Evolutionary conservation across 2,797 vertebrate genomes (phyloP).

Genomic region (Mionectes olivaceus): DNA sequence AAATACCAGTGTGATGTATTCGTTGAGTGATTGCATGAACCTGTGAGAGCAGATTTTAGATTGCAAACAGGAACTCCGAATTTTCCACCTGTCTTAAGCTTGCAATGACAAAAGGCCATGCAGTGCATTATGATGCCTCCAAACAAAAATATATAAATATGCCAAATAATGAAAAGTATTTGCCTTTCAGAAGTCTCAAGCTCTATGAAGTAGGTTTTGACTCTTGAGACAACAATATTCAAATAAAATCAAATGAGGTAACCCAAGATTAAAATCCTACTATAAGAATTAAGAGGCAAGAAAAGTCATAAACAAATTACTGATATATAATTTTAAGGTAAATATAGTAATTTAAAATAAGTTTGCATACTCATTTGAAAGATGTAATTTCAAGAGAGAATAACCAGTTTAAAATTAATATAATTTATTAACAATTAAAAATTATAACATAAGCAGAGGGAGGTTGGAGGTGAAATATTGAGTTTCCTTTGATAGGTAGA

Average conservation of each 20-base stretch:
- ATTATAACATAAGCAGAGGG: conserved; percentile 82
- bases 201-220: background rate
- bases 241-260: conserved; percentile 29
- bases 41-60: background rate
- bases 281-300: conserved; percentile 11
- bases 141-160: background rate
- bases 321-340: conserved; percentile 60
- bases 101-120: background rate
- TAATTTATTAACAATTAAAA: conserved; percentile 90
- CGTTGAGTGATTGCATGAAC: background rate
- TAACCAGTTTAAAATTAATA: conserved; percentile 78
- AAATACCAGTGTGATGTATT: background rate
- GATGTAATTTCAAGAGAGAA: conserved; percentile 75
- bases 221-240: background rate
- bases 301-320: conserved; percentile 47
- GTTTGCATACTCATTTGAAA: conserved; percentile 56
- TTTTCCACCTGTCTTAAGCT: background rate
- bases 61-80: background rate
- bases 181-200: background rate
- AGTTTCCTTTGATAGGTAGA: conserved; percentile 90
- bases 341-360: conserved; percentile 63
- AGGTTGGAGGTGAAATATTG: conserved; percentile 90
- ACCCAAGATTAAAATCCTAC: conserved; percentile 16
- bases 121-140: background rate
- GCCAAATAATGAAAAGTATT: background rate